Base-by-base conservation (phyloP, 1,140 invertebrate species). In the Ips nitidus region DNA sequence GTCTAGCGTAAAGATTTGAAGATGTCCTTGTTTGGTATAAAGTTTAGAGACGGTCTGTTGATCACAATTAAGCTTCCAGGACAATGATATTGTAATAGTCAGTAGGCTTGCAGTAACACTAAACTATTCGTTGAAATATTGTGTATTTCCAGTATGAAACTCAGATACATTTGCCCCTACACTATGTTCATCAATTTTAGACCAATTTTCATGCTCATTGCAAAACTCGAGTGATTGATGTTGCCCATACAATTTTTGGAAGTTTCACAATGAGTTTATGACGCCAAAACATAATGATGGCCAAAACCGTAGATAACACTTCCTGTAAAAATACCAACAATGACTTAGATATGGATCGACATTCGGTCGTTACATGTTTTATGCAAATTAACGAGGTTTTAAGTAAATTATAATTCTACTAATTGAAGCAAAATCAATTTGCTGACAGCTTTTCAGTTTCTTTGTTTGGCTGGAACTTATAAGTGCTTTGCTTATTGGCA, bases 1-100 rank as follows among this genome's bases (percentile, higher is more conserved):
- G 45, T 72, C 62, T 75, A 75, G 55, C 75, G 69, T 76, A 58
- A 76, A 76, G 75, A 75, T 75, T 0, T 66, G 37, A 41, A 71
- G 75, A 76, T 76, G 75, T 47, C 75, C 75, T 76, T 76, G 75
- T 58, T 55, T 41, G 41, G 39, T 66, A 66, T 66, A 56, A 70
- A 62, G 63, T 64, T 71, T 72, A 40, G 71, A 39, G 65, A 69
- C 66, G 73, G 73, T 76, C 72, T 70, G 73, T 39, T 75, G 72
- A 43, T 52, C 63, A 70, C 73, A 74, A 75, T 75, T 72, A 71
- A 73, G 53, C 50, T 70, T 53, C 52, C 62, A 59, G 66, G 66
- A 68, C 70, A 42, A 45, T 61, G 41, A 50, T 4, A n/a, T 22
- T 22, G 22, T 22, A 22, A 0, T 61, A 61, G 59, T 61, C n/a